Evolutionary conservation across 2,888 invertebrate species (phyloP), one percentile per base, ranked within the genome.

Genomic region (Pseudeuparius sepicola): DNA sequence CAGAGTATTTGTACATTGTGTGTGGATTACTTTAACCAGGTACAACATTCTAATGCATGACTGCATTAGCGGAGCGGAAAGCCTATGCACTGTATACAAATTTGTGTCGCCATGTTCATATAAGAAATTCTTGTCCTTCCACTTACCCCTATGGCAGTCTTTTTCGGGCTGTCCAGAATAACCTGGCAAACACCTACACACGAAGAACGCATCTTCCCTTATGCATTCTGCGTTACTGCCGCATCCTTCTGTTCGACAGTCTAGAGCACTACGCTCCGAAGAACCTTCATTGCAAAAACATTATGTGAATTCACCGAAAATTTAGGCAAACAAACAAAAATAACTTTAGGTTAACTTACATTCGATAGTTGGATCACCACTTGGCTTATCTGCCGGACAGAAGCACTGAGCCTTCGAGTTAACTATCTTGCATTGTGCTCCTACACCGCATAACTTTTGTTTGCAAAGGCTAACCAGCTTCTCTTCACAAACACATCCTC

Each of bases 211-310:
- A 44, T 84, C 80, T 61, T 86, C 82, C 48, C 84, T 75, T 45
- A 88, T 76, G 65, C 88, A 90, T 60, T 84, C 81, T n/a, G 85
- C 84, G 44, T 84, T 85, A 51, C 76, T 73, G 46, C 83, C 81
- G 65, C 90, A 90, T 44, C 88, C 88, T 40, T 75, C 73, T 2
- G 82, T 82, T 49, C 88, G 73, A 61, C 90, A 89, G 57, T 89
- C 88, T 28, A 77, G 70, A 20, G 72, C 64, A 45, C 69, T 70
- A 38, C 67, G 64, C 54, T 73, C 72, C 42, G 65, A 60, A 17
- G 69, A 64, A 66, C 77, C 76, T 76, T 51, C 10, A 38, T 24
- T 29, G n/a, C 15, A 43, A 45, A 36, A 7, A 24, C 12, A 42
- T 4, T 24, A 10, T 15, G 3, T 31, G 14, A 13, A n/a, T 20